Conservation (phyloP, 2,797 vertebrate genomes). For the Rousettus madagascariensis region DNA sequence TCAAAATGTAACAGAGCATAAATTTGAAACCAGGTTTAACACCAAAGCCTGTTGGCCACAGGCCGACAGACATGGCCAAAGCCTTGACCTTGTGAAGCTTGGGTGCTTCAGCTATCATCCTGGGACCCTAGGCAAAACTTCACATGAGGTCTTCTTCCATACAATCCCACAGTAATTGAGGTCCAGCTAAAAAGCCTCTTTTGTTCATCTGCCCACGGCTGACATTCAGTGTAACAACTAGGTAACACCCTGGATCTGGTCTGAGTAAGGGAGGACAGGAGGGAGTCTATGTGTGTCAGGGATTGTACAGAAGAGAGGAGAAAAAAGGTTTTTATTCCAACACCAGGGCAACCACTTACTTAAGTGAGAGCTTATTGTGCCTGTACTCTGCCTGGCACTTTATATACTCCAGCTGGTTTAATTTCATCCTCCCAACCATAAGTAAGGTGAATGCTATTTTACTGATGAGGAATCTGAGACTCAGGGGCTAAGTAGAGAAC, state of each 20-base stretch:
- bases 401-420: neutral
- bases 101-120: neutral
- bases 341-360: neutral
- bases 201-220: neutral
- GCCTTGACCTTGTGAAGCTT: neutral
- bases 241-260: neutral
- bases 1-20: neutral
- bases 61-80: neutral
- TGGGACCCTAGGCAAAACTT: neutral
- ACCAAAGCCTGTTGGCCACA: neutral
- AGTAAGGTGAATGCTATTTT: neutral
- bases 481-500: neutral
- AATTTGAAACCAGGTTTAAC: neutral
- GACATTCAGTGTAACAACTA: neutral
- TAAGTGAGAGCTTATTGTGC: neutral
- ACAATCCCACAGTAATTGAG: neutral
- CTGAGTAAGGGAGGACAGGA: neutral
- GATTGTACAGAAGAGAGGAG: neutral
- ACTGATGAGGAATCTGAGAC: neutral
- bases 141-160: neutral
- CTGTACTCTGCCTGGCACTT: neutral
- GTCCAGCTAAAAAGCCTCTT: neutral
- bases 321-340: neutral
- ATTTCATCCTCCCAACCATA: neutral
- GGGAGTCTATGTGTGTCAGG: no score